phyloP scores from a whole-genome alignment of 2,888 invertebrate species.

The Phragmatobia fuliginosa region DNA sequence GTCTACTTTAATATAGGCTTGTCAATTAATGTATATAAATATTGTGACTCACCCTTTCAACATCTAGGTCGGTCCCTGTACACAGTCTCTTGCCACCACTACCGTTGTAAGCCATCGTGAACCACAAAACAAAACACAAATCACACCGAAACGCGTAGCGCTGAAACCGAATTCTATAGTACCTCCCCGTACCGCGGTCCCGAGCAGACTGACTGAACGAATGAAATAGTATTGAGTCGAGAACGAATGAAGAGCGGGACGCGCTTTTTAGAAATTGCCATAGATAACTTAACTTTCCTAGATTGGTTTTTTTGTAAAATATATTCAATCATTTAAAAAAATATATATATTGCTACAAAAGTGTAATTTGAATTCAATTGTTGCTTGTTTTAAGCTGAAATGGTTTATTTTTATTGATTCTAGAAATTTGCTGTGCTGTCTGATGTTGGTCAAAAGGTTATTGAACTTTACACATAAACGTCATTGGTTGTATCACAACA shows the following conservation, averaged over 20 bases:
- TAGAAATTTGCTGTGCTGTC: not conserved
- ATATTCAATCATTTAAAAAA: not conserved
- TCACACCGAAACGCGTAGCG: conserved; percentile 83
- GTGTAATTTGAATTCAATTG: not conserved
- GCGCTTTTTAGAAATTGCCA: conserved; percentile 47
- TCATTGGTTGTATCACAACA: not conserved
- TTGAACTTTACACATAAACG: conserved; percentile 3
- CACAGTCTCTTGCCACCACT: conserved; percentile 87
- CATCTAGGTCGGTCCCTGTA: conserved; percentile 82
- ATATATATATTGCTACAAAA: not conserved
- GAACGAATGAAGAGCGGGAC: conserved; percentile 52
- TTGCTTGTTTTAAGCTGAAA: not conserved
- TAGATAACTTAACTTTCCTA: conserved; percentile 17
- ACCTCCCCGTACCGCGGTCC: conserved; percentile 67
- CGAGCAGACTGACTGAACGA: conserved; percentile 80
- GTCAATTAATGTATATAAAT: conserved; percentile 57
- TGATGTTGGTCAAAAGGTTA: not conserved
- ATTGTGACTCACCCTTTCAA: conserved; percentile 80
- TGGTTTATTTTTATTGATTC: too few species aligned
- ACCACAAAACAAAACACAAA: conserved; percentile 87
- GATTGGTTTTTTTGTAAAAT: conserved; percentile 25
- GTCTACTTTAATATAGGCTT: conserved; percentile 65
- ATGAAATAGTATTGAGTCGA: conserved; percentile 49
- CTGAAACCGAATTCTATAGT: conserved; percentile 60
- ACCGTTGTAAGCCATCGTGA: conserved; percentile 91